These are phyloP conservation scores for Indicator indicator DNA, from an alignment of 2,113 vertebrate genomes.

Conservation along the genomic window DNA sequence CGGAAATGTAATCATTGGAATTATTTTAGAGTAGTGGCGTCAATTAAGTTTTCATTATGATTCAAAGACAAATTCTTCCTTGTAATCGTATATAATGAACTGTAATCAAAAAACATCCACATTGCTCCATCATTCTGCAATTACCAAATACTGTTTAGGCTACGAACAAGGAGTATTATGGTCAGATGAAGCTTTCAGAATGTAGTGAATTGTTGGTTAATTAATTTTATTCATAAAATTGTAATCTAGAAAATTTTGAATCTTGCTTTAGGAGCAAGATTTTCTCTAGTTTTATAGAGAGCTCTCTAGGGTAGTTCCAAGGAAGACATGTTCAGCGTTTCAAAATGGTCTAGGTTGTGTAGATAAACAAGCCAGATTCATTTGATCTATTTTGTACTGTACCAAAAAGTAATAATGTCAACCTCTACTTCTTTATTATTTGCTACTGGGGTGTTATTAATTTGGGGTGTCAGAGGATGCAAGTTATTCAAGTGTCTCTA, in stretches of 20 bases:
- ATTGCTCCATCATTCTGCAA: slow-evolving; percentile 3
- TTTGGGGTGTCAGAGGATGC: slow-evolving; percentile 1
- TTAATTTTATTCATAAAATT: slow-evolving; percentile 54
- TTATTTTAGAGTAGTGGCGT: not conserved
- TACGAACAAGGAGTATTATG: slow-evolving; percentile 29
- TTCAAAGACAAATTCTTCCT: slow-evolving; percentile 38
- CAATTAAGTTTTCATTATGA: slow-evolving; percentile 46
- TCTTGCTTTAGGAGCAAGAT: not conserved
- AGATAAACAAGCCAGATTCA: slow-evolving; percentile 17
- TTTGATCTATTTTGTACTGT: slow-evolving; percentile 28
- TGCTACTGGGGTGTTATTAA: slow-evolving; percentile 32
- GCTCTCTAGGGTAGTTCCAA: not conserved
- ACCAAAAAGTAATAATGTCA: slow-evolving; percentile 27
- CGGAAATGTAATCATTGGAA: slow-evolving; percentile 33
- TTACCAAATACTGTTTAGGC: slow-evolving; percentile 42
- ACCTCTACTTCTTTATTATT: slow-evolving; percentile 17
- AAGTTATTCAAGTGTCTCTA: slow-evolving; percentile 40
- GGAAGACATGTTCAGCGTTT: slow-evolving; percentile 7
- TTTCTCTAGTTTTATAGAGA: not conserved
- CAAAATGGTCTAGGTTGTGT: not conserved
- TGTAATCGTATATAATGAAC: slow-evolving; percentile 40
- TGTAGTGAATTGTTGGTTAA: slow-evolving; percentile 48
- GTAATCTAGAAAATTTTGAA: not conserved
- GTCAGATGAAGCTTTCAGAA: slow-evolving; percentile 38
- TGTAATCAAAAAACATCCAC: slow-evolving; percentile 39